Percentiles rank a stretch among this genome's conserved stretches.
phyloP scores from a whole-genome alignment of 2,113 vertebrate genomes.

The Pelvicachromis taeniatus region DNA sequence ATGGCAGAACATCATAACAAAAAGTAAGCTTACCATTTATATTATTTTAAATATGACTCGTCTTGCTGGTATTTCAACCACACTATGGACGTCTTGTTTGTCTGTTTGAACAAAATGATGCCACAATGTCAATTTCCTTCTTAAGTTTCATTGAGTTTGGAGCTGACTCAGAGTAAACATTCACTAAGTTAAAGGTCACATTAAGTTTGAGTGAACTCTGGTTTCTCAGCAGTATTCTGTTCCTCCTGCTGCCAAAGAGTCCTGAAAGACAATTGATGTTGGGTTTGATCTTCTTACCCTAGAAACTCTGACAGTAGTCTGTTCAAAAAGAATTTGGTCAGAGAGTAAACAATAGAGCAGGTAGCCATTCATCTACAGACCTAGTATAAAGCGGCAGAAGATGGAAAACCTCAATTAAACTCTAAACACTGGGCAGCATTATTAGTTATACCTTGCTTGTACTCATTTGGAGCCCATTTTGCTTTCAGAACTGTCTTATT shows the following conservation, averaged over 20 bases:
- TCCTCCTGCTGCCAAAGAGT: background rate
- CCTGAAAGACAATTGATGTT: background rate
- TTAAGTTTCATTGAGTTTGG: background rate
- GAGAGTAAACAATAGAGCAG: background rate
- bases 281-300: background rate
- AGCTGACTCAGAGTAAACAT: background rate
- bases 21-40: background rate
- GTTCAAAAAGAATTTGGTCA: background rate
- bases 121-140: background rate
- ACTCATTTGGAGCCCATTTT: background rate
- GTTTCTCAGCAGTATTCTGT: background rate
- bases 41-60: background rate
- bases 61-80: background rate
- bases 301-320: background rate
- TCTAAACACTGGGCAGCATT: background rate
- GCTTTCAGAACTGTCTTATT: background rate
- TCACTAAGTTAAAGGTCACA: background rate
- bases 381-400: background rate
- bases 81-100: background rate
- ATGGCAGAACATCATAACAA: background rate
- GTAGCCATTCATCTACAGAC: background rate
- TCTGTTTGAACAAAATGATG: background rate
- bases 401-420: background rate
- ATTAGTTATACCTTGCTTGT: background rate
- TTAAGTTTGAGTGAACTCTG: background rate